phyloP scores from a whole-genome alignment of 2,113 vertebrate species.

The Pelobates fuscus region DNA sequence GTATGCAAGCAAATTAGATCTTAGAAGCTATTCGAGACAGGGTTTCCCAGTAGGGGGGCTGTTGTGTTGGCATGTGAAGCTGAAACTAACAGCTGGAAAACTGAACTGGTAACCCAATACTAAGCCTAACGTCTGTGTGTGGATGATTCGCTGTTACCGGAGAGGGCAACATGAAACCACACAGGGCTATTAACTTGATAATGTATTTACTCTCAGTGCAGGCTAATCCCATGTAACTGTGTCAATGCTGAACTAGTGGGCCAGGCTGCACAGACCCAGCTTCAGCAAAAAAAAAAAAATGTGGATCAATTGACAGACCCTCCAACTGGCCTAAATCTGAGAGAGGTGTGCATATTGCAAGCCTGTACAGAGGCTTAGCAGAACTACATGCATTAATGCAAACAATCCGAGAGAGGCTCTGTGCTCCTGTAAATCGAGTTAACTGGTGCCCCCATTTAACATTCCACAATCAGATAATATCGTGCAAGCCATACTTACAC shows the following conservation, averaged over 20 bases:
- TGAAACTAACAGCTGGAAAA: slow-evolving; percentile 48
- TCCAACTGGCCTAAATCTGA: too few species aligned
- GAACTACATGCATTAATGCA: too few species aligned
- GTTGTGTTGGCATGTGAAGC: slow-evolving; percentile 22
- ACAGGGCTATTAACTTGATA: slow-evolving; percentile 44
- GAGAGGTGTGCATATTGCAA: too few species aligned
- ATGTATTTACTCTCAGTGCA: slow-evolving; percentile 46
- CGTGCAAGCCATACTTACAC: too few species aligned
- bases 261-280: too few species aligned
- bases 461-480: too few species aligned
- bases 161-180: slow-evolving; percentile 35
- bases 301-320: too few species aligned
- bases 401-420: too few species aligned
- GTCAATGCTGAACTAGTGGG: slow-evolving; percentile 20
- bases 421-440: too few species aligned
- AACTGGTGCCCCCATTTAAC: too few species aligned
- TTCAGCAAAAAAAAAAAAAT: too few species aligned
- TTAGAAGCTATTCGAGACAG: slow-evolving; percentile 33
- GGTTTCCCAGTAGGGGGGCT: slow-evolving; percentile 42
- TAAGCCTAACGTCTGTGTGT: slow-evolving; percentile 45
- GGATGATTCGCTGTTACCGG: slow-evolving; percentile 42
- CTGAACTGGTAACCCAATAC: slow-evolving; percentile 45
- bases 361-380: too few species aligned
- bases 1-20: slow-evolving; percentile 33
- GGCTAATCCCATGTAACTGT: slow-evolving; percentile 24